A percentile compares a stretch with the other conserved stretches of the same genome.
phyloP scores from a whole-genome alignment of 2,113 vertebrate genomes.

The Heterotis niloticus region DNA sequence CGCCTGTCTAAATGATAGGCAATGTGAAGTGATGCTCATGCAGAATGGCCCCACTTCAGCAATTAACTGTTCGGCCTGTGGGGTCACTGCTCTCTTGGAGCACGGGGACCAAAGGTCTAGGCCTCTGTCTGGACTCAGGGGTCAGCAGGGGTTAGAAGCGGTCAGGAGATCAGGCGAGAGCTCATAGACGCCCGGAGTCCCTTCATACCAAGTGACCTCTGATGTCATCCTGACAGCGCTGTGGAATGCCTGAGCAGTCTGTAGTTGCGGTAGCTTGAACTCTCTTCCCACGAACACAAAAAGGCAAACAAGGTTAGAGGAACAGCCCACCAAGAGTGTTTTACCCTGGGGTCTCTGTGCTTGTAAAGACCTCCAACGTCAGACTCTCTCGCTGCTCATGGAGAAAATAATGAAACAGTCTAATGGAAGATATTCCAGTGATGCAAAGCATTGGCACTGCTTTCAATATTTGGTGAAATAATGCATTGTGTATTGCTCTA shows the following conservation, averaged over 20 bases:
- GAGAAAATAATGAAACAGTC: too few species aligned
- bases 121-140: slow-evolving; percentile 37
- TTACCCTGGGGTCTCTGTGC: neutral
- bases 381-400: too few species aligned
- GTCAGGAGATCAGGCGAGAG: slow-evolving; percentile 45
- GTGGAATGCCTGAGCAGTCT: neutral
- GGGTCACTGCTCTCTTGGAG: neutral
- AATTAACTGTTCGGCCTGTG: neutral
- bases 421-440: neutral
- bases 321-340: neutral
- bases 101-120: slow-evolving; percentile 39
- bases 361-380: too few species aligned
- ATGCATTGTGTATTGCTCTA: neutral
- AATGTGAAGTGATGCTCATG: neutral
- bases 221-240: slow-evolving; percentile 19
- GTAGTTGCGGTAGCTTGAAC: neutral
- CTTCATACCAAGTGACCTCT: slow-evolving; percentile 29
- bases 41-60: slow-evolving; percentile 18
- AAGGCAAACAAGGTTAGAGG: neutral
- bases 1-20: neutral
- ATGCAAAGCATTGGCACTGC: neutral
- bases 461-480: neutral
- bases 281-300: too few species aligned
- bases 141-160: slow-evolving; percentile 42
- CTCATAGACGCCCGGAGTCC: slow-evolving; percentile 45